Percentiles rank a stretch among this genome's conserved stretches.
These are phyloP conservation scores for Lithobius niger DNA, from an alignment of 1,140 invertebrate genomes.

Conservation along the genomic window DNA sequence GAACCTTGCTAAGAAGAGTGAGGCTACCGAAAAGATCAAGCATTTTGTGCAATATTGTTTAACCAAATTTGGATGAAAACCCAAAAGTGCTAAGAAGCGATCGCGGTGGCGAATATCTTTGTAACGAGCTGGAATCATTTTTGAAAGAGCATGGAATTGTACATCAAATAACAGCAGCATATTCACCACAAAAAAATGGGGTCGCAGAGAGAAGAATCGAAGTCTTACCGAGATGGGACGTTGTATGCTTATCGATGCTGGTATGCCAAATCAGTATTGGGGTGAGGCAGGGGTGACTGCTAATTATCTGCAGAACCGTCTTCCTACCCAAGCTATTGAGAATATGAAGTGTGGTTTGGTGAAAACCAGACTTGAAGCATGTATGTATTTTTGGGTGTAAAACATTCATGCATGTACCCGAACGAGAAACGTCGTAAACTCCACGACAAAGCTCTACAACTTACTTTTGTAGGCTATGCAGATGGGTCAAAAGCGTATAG, in stretches of 20 bases:
- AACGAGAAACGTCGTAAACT: constrained; percentile 20
- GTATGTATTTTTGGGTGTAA: constrained; percentile 35
- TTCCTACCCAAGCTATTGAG: constrained; percentile 26
- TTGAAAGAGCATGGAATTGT: constrained; percentile 23
- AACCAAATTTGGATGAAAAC: neutral
- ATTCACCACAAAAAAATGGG: constrained; percentile 34
- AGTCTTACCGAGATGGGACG: constrained; percentile 21
- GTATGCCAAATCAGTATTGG: constrained; percentile 1
- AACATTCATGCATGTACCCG: constrained; percentile 30
- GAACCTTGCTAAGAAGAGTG: neutral
- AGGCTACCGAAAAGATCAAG: neutral
- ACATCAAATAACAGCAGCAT: constrained; percentile 26
- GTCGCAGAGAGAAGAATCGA: constrained; percentile 29
- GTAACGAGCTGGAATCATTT: constrained; percentile 7
- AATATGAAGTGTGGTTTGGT: constrained; percentile 31
- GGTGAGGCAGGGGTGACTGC: constrained; percentile 19
- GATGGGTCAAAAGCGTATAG: neutral
- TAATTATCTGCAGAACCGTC: constrained; percentile 32
- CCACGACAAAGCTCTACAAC: constrained; percentile 3
- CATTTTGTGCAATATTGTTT: neutral
- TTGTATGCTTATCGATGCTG: neutral
- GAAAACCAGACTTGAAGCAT: constrained; percentile 35
- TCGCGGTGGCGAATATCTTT: constrained; percentile 11
- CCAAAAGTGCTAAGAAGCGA: constrained; percentile 11
- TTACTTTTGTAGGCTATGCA: neutral